Evolutionary conservation across 2,113 vertebrate species (phyloP), one percentile per base, ranked within the genome.

Genomic region (Lepus americanus): DNA sequence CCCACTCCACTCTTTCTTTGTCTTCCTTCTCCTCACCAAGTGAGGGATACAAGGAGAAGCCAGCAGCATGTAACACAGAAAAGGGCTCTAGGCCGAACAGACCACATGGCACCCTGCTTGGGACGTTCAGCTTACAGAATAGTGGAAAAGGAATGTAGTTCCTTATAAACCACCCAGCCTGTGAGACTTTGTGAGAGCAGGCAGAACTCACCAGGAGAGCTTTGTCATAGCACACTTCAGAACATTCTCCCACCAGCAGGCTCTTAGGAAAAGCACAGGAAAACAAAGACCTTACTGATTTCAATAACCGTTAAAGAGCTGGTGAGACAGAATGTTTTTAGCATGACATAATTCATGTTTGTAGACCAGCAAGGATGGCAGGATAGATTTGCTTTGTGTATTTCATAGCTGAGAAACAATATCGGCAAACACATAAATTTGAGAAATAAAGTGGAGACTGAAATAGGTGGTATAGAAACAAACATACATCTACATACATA

Each of bases 291-390:
- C 33, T 55, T 63, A 29, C 2, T 76, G 33, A 80, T 39, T 70
- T 16, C 44, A 25, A 6, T 6, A 39, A 89, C 7, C 39, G 22
- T 13, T 74, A 33, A 93, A 66, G 49, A 72, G n/a, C 19, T 59
- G 53, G 59, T 70, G 20, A 90, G 29, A 73, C 55, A 16, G 17
- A 5, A 3, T 29, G 3, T 49, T 29, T 2, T 49, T 80, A 69
- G 66, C 19, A 9, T 61, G 63, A 74, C 49, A 44, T 86, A 29
- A 91, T 63, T 90, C 77, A 81, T 70, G 72, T 36, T 70, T 51
- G 66, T 29, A 76, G 20, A 6, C 29, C 14, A 81, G 49, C 16
- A n/a, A 74, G 70, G 44, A 83, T 5, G 7, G 8, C 27, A 13
- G n/a, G 19, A 70, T n/a, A 63, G 33, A 59, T 49, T 31, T 94